Evolutionary conservation across 2,113 vertebrate species (phyloP).

Genomic region (Bagarius yarrelli): DNA sequence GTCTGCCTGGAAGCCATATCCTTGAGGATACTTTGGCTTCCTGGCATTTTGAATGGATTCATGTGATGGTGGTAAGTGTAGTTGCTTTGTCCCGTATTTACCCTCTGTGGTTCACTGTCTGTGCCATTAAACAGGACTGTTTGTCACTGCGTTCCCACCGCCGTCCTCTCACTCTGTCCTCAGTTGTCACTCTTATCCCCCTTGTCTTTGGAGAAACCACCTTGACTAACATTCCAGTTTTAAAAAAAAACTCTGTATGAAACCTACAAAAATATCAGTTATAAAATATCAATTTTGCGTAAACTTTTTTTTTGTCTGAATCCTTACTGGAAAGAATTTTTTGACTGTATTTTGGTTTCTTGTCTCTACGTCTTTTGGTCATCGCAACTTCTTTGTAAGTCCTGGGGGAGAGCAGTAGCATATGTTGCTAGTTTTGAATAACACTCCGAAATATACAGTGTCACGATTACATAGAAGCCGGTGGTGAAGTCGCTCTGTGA

Average conservation of each 20-base stretch:
- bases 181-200: slow-evolving; percentile 16
- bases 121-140: slow-evolving; percentile 52
- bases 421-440: slow-evolving; percentile 33
- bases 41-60: slow-evolving; percentile 81
- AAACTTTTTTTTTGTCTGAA: neutral
- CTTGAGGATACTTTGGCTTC: slow-evolving; percentile 79
- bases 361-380: slow-evolving; percentile 12
- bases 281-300: neutral
- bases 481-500: slow-evolving; percentile 4
- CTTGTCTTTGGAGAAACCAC: slow-evolving; percentile 4
- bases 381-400: slow-evolving; percentile 16
- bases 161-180: slow-evolving; percentile 31
- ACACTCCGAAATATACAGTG: neutral
- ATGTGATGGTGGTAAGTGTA: slow-evolving; percentile 78
- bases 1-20: slow-evolving; percentile 74
- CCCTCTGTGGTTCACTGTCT: slow-evolving; percentile 61
- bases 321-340: slow-evolving; percentile 10
- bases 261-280: neutral
- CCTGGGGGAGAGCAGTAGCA: slow-evolving; percentile 11
- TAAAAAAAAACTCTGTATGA: no score
- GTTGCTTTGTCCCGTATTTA: slow-evolving; percentile 46
- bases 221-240: neutral
- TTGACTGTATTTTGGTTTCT: slow-evolving; percentile 2
- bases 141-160: slow-evolving; percentile 44
- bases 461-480: slow-evolving; percentile 18